phyloP scores from a whole-genome alignment of 2,888 invertebrate species.

The Didymodactylos carnosus region DNA sequence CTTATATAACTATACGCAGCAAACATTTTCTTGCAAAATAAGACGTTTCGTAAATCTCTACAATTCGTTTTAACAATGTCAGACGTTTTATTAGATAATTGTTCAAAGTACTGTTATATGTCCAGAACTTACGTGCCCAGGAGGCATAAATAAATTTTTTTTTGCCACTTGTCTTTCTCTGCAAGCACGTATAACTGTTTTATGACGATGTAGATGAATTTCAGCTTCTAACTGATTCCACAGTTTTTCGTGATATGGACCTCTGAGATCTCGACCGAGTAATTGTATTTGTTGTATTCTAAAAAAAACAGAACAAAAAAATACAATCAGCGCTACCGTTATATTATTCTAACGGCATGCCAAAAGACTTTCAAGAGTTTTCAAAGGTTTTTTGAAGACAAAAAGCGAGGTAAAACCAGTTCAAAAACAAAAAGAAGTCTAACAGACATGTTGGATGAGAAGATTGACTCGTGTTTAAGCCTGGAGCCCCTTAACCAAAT shows the following conservation, averaged over 20 bases:
- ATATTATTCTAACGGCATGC: not conserved
- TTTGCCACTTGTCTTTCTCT: constrained; percentile 30
- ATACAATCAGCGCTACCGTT: no score
- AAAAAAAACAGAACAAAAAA: not conserved
- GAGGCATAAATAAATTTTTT: constrained; percentile 27
- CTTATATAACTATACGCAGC: not conserved
- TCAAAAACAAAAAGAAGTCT: no score
- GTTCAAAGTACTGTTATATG: no score
- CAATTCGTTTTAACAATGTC: no score
- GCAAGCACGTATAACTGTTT: constrained; percentile 49
- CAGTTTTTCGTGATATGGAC: constrained; percentile 55
- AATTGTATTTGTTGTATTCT: constrained; percentile 67
- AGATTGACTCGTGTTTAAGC: no score
- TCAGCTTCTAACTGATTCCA: constrained; percentile 65
- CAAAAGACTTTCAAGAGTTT: not conserved
- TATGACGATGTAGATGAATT: constrained; percentile 62
- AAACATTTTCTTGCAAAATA: not conserved
- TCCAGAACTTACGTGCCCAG: constrained; percentile 28
- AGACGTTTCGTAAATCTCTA: no score
- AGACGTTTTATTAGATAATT: no score
- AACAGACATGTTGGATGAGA: no score
- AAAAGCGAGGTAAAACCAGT: no score
- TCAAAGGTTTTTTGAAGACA: not conserved
- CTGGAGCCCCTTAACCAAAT: no score
- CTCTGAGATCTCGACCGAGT: constrained; percentile 56